Conservation (phyloP, 1,140 invertebrate species). For the Lordiphosa clarofinis region DNA sequence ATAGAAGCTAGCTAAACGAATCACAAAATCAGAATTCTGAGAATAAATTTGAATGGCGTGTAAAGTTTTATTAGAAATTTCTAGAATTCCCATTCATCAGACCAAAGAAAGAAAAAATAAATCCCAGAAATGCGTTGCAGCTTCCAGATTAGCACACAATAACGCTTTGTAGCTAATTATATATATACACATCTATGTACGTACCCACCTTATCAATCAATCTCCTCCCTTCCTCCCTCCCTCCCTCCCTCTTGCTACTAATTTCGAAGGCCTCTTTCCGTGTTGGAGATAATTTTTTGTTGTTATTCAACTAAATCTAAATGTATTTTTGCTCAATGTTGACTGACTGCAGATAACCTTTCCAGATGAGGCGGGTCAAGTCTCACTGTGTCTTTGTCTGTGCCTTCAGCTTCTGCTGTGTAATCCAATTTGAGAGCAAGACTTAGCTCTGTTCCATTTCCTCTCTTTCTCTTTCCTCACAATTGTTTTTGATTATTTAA, state of each 20-base stretch:
- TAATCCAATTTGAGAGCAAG: conserved; percentile 14
- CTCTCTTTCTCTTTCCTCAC: conserved; percentile 5
- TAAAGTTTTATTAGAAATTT: no score
- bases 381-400: not conserved
- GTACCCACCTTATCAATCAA: no score
- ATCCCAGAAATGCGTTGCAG: no score
- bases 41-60: no score
- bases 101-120: no score
- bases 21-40: no score
- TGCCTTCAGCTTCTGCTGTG: not conserved
- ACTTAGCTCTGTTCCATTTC: not conserved
- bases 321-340: conserved; percentile 6
- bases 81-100: no score
- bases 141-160: no score
- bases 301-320: not conserved
- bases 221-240: no score
- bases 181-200: conserved; percentile 5
- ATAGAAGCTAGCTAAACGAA: no score
- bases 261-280: no score
- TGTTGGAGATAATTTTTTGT: conserved; percentile 21
- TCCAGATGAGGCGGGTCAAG: not conserved
- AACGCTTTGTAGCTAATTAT: not conserved
- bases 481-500: conserved; percentile 76
- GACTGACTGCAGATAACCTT: conserved; percentile 14
- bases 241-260: no score